Percentiles rank a stretch among this genome's conserved stretches.
phyloP scores from a whole-genome alignment of 2,113 vertebrate genomes.

The Oreochromis spilurus region DNA sequence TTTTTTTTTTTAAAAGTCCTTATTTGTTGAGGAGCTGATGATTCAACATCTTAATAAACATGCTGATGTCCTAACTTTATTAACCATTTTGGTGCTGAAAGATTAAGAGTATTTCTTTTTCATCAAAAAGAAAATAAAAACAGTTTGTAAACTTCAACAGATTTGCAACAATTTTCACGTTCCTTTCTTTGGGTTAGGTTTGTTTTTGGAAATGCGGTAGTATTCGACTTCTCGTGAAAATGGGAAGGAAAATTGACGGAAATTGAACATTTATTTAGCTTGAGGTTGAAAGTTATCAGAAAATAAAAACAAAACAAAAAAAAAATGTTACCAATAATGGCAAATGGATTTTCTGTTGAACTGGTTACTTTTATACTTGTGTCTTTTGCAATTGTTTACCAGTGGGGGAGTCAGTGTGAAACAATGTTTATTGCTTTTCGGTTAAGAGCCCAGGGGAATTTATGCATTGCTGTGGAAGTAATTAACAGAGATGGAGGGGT shows the following conservation, averaged over 20 bases:
- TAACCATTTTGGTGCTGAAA: neutral
- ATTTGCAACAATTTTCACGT: neutral
- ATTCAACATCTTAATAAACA: neutral
- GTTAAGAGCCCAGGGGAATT: slow-evolving; percentile 49
- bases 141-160: neutral
- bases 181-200: neutral
- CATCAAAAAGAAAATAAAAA: neutral
- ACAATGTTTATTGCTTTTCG: slow-evolving; percentile 59
- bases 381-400: slow-evolving; percentile 34
- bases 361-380: slow-evolving; percentile 23
- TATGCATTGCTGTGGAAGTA: slow-evolving; percentile 50
- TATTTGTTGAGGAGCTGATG: neutral
- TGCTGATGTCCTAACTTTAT: neutral
- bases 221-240: neutral
- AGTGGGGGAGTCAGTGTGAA: slow-evolving; percentile 41
- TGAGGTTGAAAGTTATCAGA: neutral
- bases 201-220: neutral
- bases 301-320: neutral
- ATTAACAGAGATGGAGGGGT: slow-evolving; percentile 59
- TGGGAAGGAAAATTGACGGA: neutral
- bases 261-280: neutral
- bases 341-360: slow-evolving; percentile 40
- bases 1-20: neutral
- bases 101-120: neutral
- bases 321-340: neutral